Conservation (phyloP, 1,140 invertebrate genomes). For the Drosophila aff. region DNA sequence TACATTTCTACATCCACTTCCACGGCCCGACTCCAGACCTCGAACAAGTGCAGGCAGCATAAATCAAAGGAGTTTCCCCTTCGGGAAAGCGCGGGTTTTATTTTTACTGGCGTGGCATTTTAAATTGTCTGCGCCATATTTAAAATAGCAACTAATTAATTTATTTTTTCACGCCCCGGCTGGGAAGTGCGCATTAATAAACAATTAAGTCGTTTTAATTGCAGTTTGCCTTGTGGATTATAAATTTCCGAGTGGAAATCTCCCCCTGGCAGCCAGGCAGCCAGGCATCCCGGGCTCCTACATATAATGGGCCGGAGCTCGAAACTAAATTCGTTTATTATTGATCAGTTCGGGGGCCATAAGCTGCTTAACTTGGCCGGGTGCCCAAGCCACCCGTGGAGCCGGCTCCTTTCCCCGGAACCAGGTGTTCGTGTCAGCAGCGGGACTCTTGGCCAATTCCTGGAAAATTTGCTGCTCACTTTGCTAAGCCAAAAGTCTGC, state of each 20-base stretch:
- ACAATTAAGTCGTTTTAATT: slow-evolving; percentile 78
- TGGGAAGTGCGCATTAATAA: slow-evolving; percentile 79
- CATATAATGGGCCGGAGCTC: slow-evolving; percentile 24
- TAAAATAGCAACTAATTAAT: slow-evolving; percentile 82
- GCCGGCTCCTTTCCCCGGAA: not conserved
- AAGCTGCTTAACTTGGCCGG: slow-evolving; percentile 45
- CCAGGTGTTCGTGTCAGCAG: slow-evolving; percentile 28
- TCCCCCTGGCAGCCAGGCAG: not conserved
- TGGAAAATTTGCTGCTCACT: slow-evolving; percentile 31
- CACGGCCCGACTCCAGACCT: not conserved
- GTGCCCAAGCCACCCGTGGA: slow-evolving; percentile 11
- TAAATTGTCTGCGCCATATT: slow-evolving; percentile 78
- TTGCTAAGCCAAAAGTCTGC: slow-evolving; percentile 29
- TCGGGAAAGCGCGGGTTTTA: slow-evolving; percentile 28
- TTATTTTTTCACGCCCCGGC: slow-evolving; percentile 69
- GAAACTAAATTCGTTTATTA: slow-evolving; percentile 48
- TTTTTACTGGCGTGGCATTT: slow-evolving; percentile 57
- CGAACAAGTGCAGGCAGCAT: slow-evolving; percentile 72
- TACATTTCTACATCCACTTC: slow-evolving; percentile 6
- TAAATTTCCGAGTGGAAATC: slow-evolving; percentile 41
- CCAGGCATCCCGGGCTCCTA: not conserved
- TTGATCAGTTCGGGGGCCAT: slow-evolving; percentile 44
- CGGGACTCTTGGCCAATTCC: slow-evolving; percentile 26
- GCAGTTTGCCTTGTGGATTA: slow-evolving; percentile 50
- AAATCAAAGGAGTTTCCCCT: slow-evolving; percentile 64